Base-by-base conservation (phyloP, 2,888 invertebrate genomes). In the Trissonchulus latispiculum region DNA sequence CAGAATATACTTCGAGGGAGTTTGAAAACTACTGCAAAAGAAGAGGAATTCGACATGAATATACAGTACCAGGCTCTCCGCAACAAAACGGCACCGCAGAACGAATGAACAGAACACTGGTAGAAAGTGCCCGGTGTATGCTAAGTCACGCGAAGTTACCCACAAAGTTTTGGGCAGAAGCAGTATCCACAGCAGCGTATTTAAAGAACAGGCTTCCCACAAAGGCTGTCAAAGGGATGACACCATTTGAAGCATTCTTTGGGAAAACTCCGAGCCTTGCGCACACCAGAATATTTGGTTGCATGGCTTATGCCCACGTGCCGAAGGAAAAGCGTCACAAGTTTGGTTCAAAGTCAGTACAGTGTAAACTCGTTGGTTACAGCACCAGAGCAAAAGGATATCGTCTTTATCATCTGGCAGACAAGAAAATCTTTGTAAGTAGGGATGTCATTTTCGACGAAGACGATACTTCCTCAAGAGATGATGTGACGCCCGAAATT, bases 81-180 rank as follows among this genome's bases (percentile, higher is more conserved):
- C 0, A 74, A 0, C 29, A 67, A 28, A 75, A 75, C 70, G 75
- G 73, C 1, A 36, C 73, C 28, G 62, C 75, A 0, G 75, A 76
- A 31, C 32, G 75, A 18, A 69, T 62, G 70, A 75, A 75, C 62
- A n/a, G 75, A 0, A 69, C 61, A 1, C 48, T 75, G 1, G 15
- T 76, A 1, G 73, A 74, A 18, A 72, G 32, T 48, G 73, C 72
- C 15, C 31, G 76, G 36, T 61, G 67, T 2, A 74, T 76, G 61
- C 35, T 75, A 2, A 31, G 36, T 18, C 32, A 75, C 23, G 66
- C 72, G 1, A 64, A 70, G 28, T 31, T 76, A 48, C 68, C 73
- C 1, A 70, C 68, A 35, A n/a, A n/a, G 1, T 76, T 61, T 35
- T 76, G 76, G 76, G 76, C 71, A 33, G 73, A 75, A 59, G 76